Base-by-base conservation (phyloP, 1,140 invertebrate species). In the Pararge aegeria region DNA sequence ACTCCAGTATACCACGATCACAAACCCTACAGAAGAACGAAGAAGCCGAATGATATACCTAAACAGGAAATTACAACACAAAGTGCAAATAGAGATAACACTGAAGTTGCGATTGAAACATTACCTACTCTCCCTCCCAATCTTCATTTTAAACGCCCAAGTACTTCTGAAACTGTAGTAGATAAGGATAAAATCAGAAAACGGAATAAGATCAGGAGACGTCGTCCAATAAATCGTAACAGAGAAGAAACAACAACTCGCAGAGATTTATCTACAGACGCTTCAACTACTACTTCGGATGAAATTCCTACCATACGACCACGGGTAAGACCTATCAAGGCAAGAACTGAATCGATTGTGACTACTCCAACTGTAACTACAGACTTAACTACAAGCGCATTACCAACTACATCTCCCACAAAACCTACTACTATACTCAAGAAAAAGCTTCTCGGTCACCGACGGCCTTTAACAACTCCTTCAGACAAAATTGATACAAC, bases 101-200 rank as follows among this genome's bases (percentile, higher is more conserved):
- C 74, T 62, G 83, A 87, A 21, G 48, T 62, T 21, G 64, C 73
- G 15, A 30, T 67, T 5, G 64, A 87, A 55, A 56, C 78, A 10
- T 65, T 91, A 37, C 87, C 87, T 3, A 91, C 90, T 18, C 66
- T 91, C 2, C 86, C 90, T 19, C 89, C 90, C 6, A 86, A 80
- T 58, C 79, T 76, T 60, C 85, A 90, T 66, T 91, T 89, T 64
- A 90, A 83, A 55, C 76, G 90, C n/a, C 90, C 84, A 1, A 72
- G 61, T 59, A 61, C 65, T n/a, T 50, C 61, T 15, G 71, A 83
- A 51, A 40, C 73, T 38, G 9, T 72, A 21, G 85, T 72, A 21
- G 85, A 89, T 15, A 87, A 88, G 60, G 83, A 87, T 16, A 83
- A 67, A 61, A 76, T 77, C 30, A 79, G 82, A 21, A 91, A 90